Evolutionary conservation across 2,888 invertebrate genomes (phyloP).

Genomic region (Trachelus iudaicus): DNA sequence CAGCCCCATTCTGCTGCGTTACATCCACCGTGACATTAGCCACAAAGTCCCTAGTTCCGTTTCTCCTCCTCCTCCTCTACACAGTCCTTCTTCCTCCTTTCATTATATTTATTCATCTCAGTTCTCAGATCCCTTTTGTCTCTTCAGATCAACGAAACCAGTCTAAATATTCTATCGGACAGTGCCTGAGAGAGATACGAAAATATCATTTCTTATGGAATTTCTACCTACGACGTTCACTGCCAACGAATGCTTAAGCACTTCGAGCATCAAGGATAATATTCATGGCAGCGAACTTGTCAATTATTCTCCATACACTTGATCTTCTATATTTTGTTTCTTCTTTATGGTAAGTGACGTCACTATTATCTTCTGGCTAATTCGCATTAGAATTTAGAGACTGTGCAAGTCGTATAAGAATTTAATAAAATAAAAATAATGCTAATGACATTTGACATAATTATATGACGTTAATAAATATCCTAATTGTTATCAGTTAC

Average conservation of each 20-base stretch:
- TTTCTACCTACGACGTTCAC: no score
- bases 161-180: no score
- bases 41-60: background rate
- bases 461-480: background rate
- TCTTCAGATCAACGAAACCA: background rate
- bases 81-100: background rate
- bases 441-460: no score
- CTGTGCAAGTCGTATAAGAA: no score
- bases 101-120: background rate
- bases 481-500: background rate
- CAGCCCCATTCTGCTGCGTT: background rate
- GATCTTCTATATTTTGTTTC: background rate
- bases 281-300: no score
- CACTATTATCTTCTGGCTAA: background rate
- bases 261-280: no score
- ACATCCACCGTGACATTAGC: slow-evolving; percentile 9
- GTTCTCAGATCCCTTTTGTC: background rate
- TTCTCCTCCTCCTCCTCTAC: background rate
- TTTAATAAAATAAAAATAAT: no score
- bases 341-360: background rate
- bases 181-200: background rate
- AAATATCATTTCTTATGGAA: background rate
- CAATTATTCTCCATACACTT: background rate
- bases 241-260: no score
- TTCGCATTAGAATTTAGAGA: background rate